phyloP scores from a whole-genome alignment of 2,888 invertebrate species.

The Galerucella pusilla region DNA sequence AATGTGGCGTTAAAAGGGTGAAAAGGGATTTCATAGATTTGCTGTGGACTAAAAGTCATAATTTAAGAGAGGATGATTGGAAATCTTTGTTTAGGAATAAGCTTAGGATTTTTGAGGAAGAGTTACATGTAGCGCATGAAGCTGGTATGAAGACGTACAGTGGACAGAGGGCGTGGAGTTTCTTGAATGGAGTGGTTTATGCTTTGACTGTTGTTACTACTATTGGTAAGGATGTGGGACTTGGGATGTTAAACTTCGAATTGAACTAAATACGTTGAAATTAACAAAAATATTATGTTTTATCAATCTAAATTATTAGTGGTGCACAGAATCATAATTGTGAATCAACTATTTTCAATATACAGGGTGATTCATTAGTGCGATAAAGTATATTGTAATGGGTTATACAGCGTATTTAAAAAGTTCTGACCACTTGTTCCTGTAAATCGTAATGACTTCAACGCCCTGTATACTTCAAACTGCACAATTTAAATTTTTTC shows the following conservation, averaged over 20 bases:
- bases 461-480: no score
- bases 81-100: constrained; percentile 85
- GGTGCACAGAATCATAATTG: no score
- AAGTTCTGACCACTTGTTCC: no score
- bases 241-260: not conserved
- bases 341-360: no score
- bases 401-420: no score
- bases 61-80: constrained; percentile 89
- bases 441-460: no score
- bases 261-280: not conserved
- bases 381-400: no score
- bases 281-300: not conserved
- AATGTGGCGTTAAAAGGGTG: constrained; percentile 87
- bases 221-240: constrained; percentile 76
- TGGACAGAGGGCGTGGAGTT: constrained; percentile 88
- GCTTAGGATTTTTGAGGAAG: constrained; percentile 86
- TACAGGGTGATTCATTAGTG: no score
- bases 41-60: constrained; percentile 85
- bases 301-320: not conserved
- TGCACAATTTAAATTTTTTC: no score
- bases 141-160: constrained; percentile 86
- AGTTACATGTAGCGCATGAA: constrained; percentile 85
- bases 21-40: constrained; percentile 87
- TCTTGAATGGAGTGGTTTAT: constrained; percentile 87
- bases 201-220: constrained; percentile 89